Percentiles rank a stretch among this genome's conserved stretches.
Evolutionary conservation across 2,888 invertebrate genomes (phyloP).

Genomic region (Syritta pipiens): DNA sequence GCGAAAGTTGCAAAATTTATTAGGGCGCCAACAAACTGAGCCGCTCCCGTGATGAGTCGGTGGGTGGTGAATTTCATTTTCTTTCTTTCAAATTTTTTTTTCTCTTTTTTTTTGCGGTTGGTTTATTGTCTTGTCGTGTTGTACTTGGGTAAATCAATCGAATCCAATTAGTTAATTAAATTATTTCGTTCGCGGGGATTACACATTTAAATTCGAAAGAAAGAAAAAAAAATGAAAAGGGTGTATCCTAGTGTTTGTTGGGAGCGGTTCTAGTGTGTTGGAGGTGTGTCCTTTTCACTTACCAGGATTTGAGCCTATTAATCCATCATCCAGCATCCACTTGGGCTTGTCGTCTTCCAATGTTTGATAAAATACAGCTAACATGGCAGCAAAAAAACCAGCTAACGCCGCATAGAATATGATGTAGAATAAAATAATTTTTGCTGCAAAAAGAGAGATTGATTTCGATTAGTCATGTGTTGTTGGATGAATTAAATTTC

Average conservation of each 20-base stretch:
- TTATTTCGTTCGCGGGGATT: constrained; percentile 43
- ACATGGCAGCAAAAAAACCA: constrained; percentile 96
- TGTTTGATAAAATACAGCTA: constrained; percentile 96
- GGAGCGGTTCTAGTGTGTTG: constrained; percentile 15
- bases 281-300: constrained; percentile 70
- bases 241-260: constrained; percentile 24
- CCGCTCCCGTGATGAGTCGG: background rate
- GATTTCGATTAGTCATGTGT: constrained; percentile 17
- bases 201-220: constrained; percentile 28
- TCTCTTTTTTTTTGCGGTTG: no score
- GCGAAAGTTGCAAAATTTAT: constrained; percentile 21
- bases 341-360: constrained; percentile 91
- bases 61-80: no score
- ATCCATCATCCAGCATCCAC: constrained; percentile 91
- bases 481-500: constrained; percentile 1
- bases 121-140: constrained; percentile 42
- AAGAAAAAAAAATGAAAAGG: no score
- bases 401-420: constrained; percentile 95
- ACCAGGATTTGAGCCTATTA: constrained; percentile 98
- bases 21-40: no score
- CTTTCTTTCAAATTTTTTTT: no score
- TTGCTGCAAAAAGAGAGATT: constrained; percentile 84
- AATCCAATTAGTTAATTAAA: constrained; percentile 75
- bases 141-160: constrained; percentile 50
- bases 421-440: constrained; percentile 97